These are phyloP conservation scores for Gnatocerus cornutus DNA, from an alignment of 2,888 invertebrate species.

Conservation along the genomic window DNA sequence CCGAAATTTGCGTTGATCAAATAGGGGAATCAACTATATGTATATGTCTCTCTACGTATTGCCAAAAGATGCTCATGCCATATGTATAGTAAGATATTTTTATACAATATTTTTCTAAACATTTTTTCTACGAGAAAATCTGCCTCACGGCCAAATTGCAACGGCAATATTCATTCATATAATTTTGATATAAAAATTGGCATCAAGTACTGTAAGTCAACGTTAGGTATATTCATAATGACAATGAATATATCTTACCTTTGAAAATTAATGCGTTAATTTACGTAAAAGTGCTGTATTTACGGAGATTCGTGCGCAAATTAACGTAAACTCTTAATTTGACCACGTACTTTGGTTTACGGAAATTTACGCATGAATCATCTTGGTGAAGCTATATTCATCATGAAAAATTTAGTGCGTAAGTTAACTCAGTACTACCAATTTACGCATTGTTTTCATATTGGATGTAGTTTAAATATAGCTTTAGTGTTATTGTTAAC, in stretches of 20 bases:
- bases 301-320: too few species aligned
- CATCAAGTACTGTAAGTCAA: slow-evolving; percentile 31
- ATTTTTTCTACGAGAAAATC: slow-evolving; percentile 24
- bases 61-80: slow-evolving; percentile 50
- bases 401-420: too few species aligned
- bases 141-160: slow-evolving; percentile 22
- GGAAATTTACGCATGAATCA: too few species aligned
- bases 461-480: neutral
- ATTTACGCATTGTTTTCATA: too few species aligned
- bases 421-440: too few species aligned
- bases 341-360: too few species aligned
- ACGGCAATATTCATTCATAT: slow-evolving; percentile 18
- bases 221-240: too few species aligned
- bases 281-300: too few species aligned
- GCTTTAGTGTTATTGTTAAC: slow-evolving; percentile 5
- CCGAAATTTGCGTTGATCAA: slow-evolving; percentile 22
- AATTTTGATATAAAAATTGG: slow-evolving; percentile 25
- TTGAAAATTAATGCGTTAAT: too few species aligned
- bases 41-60: slow-evolving; percentile 35
- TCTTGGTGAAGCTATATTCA: too few species aligned
- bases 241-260: too few species aligned
- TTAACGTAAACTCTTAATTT: too few species aligned
- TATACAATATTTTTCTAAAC: slow-evolving; percentile 44
- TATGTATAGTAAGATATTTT: slow-evolving; percentile 51
- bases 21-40: slow-evolving; percentile 18